A percentile compares a stretch with the other conserved stretches of the same genome.
phyloP scores from a whole-genome alignment of 1,140 invertebrate genomes.

The Linepithema humile region DNA sequence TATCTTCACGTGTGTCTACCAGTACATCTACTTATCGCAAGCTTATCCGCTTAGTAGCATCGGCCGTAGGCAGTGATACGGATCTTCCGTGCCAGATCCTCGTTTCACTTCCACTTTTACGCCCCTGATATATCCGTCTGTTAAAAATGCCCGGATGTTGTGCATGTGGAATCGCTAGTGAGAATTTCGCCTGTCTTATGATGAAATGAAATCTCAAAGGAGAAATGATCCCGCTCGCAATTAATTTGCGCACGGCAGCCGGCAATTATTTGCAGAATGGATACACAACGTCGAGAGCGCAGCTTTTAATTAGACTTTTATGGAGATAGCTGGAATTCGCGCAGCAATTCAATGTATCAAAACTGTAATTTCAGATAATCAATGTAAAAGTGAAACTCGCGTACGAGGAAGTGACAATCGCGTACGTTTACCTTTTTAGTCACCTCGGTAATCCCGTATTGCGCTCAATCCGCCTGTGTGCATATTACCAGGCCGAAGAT shows the following conservation, averaged over 20 bases:
- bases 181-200: not conserved
- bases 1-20: constrained; percentile 38
- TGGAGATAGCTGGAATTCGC: not conserved
- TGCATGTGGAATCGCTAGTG: not conserved
- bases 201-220: not conserved
- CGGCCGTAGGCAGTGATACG: constrained; percentile 43
- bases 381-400: not conserved
- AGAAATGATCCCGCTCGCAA: not conserved
- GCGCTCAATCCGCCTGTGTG: not conserved
- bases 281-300: not conserved
- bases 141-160: not conserved
- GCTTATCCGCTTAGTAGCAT: constrained; percentile 34
- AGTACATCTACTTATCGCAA: constrained; percentile 41
- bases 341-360: not conserved
- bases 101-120: constrained; percentile 45
- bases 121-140: constrained; percentile 2
- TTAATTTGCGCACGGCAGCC: not conserved
- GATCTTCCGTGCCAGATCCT: constrained; percentile 41
- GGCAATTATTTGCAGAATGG: not conserved
- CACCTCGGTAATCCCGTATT: constrained; percentile 31
- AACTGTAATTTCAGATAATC: not conserved
- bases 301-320: constrained; percentile 8
- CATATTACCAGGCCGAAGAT: constrained; percentile 10
- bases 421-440: not conserved
- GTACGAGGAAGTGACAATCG: constrained; percentile 5